A percentile compares a stretch with the other conserved stretches of the same genome.
These are phyloP conservation scores for Tipula lateralis DNA, from an alignment of 2,888 invertebrate species.

Conservation along the genomic window DNA sequence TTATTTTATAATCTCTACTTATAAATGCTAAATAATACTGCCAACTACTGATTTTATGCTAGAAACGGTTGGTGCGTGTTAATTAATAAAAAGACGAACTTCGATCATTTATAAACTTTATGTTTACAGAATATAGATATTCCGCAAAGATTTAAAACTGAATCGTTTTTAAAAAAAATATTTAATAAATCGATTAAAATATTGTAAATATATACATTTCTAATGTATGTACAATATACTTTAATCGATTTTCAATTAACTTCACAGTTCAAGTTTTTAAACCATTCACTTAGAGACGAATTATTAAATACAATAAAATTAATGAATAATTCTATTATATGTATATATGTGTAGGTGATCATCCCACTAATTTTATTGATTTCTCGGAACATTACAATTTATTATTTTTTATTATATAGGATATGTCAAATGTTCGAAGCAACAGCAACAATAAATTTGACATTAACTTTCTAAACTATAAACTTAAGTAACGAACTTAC, in stretches of 20 bases:
- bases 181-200: neutral
- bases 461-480: neutral
- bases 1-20: neutral
- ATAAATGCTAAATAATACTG: neutral
- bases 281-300: neutral
- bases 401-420: neutral
- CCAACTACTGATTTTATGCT: neutral
- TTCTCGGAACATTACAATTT: neutral
- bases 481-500: neutral
- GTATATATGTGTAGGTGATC: neutral
- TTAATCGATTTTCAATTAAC: constrained; percentile 19
- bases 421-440: neutral
- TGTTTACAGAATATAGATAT: no score
- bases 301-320: neutral
- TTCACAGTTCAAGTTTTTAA: neutral
- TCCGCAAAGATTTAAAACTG: neutral
- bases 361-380: neutral
- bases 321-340: neutral
- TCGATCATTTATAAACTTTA: neutral
- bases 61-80: no score
- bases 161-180: neutral
- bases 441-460: neutral
- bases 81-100: neutral
- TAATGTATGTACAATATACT: neutral
- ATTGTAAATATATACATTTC: neutral